Percentiles rank a stretch among this genome's conserved stretches.
Conservation (phyloP, 2,113 vertebrate genomes). For the Petroica traversi region DNA sequence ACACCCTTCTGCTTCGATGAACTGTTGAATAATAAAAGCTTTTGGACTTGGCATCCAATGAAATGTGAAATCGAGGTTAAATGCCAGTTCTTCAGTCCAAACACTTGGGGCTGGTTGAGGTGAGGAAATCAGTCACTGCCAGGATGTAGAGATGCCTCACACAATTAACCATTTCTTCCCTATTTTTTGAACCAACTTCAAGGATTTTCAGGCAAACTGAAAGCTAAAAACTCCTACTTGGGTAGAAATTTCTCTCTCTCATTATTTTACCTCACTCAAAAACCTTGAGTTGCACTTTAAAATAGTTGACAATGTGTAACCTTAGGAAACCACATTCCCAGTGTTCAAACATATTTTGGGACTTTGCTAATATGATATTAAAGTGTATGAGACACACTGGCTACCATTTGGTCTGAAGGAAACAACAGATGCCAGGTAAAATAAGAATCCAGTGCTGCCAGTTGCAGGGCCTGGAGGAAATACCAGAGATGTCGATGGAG, state of each 20-base stretch:
- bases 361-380: constrained; percentile 55
- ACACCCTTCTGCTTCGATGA: neutral
- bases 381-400: constrained; percentile 44
- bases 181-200: neutral
- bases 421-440: constrained; percentile 69
- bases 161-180: neutral
- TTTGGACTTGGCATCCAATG: constrained; percentile 11
- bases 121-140: neutral
- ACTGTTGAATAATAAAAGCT: constrained; percentile 22
- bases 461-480: constrained; percentile 56
- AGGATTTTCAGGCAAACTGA: neutral
- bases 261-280: neutral
- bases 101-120: neutral
- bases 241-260: neutral
- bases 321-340: constrained; percentile 38
- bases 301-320: constrained; percentile 21
- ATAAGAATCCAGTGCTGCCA: constrained; percentile 63
- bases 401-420: constrained; percentile 62
- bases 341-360: constrained; percentile 24
- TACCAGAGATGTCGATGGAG: constrained; percentile 55
- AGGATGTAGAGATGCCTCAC: neutral
- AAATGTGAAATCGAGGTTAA: constrained; percentile 30
- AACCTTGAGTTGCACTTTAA: neutral
- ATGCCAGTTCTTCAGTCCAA: neutral
- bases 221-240: neutral